phyloP scores from a whole-genome alignment of 1,140 invertebrate genomes.

The Helicoverpa zea region DNA sequence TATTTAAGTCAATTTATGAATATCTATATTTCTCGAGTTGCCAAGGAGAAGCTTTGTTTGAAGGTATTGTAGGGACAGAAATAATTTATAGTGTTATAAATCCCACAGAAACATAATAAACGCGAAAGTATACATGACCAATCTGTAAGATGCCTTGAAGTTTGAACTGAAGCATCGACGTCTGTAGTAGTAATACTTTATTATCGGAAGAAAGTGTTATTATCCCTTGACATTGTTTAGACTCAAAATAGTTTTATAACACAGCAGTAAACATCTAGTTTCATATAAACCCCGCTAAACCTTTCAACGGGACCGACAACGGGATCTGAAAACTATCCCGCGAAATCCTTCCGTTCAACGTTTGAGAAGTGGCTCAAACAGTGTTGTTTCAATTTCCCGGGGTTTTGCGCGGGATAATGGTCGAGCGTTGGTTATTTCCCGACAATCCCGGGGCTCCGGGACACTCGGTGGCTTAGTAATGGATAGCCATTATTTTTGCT shows the following conservation, averaged over 20 bases:
- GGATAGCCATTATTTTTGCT: not conserved
- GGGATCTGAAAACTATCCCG: slow-evolving; percentile 2
- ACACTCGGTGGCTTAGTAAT: not conserved
- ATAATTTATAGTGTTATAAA: too few species aligned
- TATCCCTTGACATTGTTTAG: too few species aligned
- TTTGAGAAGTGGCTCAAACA: slow-evolving; percentile 3
- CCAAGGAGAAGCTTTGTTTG: too few species aligned
- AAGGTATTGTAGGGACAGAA: too few species aligned
- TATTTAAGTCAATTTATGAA: too few species aligned
- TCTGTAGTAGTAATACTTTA: too few species aligned
- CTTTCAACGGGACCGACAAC: not conserved
- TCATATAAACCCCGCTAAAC: not conserved
- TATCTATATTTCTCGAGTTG: too few species aligned
- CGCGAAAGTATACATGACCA: too few species aligned
- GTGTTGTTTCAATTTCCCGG: slow-evolving; percentile 34
- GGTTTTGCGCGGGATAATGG: slow-evolving; percentile 3
- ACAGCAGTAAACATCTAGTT: not conserved
- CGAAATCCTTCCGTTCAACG: slow-evolving; percentile 7
- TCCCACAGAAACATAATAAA: too few species aligned
- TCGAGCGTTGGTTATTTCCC: not conserved
- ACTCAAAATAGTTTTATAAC: not conserved
- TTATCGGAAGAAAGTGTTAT: too few species aligned
- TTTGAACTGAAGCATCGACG: too few species aligned
- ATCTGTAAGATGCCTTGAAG: too few species aligned
- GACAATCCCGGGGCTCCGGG: not conserved